Percentiles rank a stretch among this genome's conserved stretches.
Conservation (phyloP, 2,888 invertebrate species). For the Drosophila neonasuta region DNA sequence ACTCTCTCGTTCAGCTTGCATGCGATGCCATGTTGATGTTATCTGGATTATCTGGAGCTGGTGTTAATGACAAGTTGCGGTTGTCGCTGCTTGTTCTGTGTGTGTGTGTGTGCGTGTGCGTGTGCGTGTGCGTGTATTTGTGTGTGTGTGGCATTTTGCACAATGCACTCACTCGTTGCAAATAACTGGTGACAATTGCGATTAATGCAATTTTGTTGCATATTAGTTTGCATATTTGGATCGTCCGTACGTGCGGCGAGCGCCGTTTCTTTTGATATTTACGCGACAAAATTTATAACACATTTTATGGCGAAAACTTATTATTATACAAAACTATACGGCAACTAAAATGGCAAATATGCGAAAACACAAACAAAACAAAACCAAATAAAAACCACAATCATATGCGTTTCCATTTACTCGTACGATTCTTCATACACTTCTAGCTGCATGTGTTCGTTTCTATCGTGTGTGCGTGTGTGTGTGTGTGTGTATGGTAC, state of each 20-base stretch:
- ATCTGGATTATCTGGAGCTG: constrained; percentile 39
- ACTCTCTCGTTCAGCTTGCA: neutral
- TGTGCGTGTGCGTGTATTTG: neutral
- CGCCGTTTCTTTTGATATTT: constrained; percentile 51
- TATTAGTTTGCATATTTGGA: constrained; percentile 40
- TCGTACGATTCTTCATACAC: constrained; percentile 3
- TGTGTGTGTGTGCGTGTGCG: too few species aligned
- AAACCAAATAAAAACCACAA: constrained; percentile 28
- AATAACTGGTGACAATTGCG: constrained; percentile 33
- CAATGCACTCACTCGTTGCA: constrained; percentile 37
- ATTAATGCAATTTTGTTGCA: constrained; percentile 35
- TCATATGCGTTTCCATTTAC: constrained; percentile 7
- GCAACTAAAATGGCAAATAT: constrained; percentile 41
- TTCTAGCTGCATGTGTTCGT: constrained; percentile 13
- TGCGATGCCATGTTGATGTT: constrained; percentile 3
- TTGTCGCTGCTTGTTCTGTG: neutral
- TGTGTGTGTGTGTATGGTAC: neutral
- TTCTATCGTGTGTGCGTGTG: constrained; percentile 6
- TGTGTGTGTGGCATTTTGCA: constrained; percentile 11
- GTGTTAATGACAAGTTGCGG: constrained; percentile 37
- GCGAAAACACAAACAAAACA: constrained; percentile 33
- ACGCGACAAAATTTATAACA: constrained; percentile 61
- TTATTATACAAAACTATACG: constrained; percentile 47
- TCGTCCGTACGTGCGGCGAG: constrained; percentile 57
- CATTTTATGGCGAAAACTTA: constrained; percentile 38